These are phyloP conservation scores for Leucopternis melanops DNA, from an alignment of 2,113 vertebrate species.

Conservation along the genomic window DNA sequence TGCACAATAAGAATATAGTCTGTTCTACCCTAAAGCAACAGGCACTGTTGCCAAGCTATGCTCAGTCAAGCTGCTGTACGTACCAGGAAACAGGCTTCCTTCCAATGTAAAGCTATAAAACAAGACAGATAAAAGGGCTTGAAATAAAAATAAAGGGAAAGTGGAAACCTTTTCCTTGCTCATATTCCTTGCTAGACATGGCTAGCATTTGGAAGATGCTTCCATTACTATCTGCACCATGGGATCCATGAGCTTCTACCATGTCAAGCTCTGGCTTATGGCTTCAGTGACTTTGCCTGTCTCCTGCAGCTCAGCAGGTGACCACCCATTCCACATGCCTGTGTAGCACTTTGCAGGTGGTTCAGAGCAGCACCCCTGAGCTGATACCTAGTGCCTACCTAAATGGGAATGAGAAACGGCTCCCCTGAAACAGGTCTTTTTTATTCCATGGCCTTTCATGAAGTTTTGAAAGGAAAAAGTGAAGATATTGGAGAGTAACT, in stretches of 20 bases:
- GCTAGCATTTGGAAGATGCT: background rate
- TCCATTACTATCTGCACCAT: background rate
- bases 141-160: constrained; percentile 56
- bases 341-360: background rate
- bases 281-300: background rate
- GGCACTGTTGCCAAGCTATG: constrained; percentile 51
- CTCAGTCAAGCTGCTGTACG: constrained; percentile 49
- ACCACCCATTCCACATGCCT: background rate
- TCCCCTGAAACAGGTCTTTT: background rate
- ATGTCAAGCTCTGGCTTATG: background rate
- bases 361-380: background rate
- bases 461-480: background rate
- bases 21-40: constrained; percentile 62
- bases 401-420: background rate
- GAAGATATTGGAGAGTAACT: background rate
- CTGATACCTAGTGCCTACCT: background rate
- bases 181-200: background rate
- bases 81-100: constrained; percentile 53
- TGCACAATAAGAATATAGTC: constrained; percentile 56
- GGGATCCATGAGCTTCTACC: background rate
- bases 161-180: background rate
- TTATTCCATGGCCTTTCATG: background rate
- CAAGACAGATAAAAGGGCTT: constrained; percentile 45
- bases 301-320: background rate
- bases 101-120: constrained; percentile 62